Evolutionary conservation across 2,797 vertebrate genomes (phyloP), one percentile per base, ranked within the genome.

Genomic region (Tarsius wallacei): DNA sequence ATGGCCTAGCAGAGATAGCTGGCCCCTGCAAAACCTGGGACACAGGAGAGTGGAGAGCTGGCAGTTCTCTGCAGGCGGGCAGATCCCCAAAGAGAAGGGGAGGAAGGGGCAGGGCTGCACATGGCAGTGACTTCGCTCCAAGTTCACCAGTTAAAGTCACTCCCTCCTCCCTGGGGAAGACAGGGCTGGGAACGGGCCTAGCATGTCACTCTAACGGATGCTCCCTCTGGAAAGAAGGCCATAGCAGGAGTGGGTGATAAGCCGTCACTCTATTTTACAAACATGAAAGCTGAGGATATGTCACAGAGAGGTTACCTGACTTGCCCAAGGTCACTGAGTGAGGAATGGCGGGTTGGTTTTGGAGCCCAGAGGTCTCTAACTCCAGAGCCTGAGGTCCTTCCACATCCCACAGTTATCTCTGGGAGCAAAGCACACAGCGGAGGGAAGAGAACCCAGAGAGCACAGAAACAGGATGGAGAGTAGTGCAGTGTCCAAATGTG

Each of bases 111-210:
- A 15, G 19, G 19, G 7, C 82, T 5, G 0, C 42, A 66, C 7
- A 0, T 13, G 22, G 28, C 59, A 36, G 7, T 10, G 10, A 57
- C 49, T 33, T n/a, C 26, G 66, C 17, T 59, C 55, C 26, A 73
- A 11, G 22, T 1, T 28, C 1, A 0, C 77, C 24, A 19, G 1
- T 24, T 22, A 8, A 24, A 12, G 33, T 28, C 66, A 55, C 31
- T 26, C 42, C 68, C 49, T 92, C 28, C 6, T 26, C 17, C 33
- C 70, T 15, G 11, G 11, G 26, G 22, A n/a, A 59, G 63, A 6
- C 16, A 12, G 17, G 36, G 42, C 42, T 16, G 76, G 31, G 21
- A 15, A 1, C 28, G 49, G 59, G 59, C 70, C 76, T 76, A 24
- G 85, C 31, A 1, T 7, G 1, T 80, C 12, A 22, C 78, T 47